phyloP scores from a whole-genome alignment of 2,113 vertebrate genomes.

The Notechis scutatus region DNA sequence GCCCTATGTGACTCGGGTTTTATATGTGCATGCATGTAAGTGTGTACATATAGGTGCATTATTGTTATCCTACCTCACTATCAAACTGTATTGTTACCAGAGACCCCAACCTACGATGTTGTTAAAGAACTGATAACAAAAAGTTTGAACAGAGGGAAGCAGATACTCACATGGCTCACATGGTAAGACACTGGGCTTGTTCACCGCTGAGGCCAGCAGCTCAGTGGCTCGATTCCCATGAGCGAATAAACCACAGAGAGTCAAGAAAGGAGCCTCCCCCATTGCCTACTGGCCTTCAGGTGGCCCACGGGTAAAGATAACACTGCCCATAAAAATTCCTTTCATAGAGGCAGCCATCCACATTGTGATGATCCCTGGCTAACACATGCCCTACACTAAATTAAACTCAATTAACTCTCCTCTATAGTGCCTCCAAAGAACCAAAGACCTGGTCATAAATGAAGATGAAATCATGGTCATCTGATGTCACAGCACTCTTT shows the following conservation, averaged over 20 bases:
- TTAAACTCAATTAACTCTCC: not conserved
- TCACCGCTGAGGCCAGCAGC: too few relatives aligned
- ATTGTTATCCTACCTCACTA: not conserved
- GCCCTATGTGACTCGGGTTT: not conserved
- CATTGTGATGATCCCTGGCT: too few relatives aligned
- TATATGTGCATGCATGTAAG: not conserved
- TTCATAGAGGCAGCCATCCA: too few relatives aligned
- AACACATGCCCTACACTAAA: too few relatives aligned
- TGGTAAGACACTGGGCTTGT: too few relatives aligned
- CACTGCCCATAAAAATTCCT: too few relatives aligned
- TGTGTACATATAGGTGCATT: not conserved
- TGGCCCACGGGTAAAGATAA: too few relatives aligned
- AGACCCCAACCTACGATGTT: not conserved
- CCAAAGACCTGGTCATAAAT: not conserved
- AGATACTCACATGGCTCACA: not conserved
- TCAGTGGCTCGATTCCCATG: too few relatives aligned
- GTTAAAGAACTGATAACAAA: not conserved
- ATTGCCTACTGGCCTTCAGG: too few relatives aligned
- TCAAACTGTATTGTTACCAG: not conserved
- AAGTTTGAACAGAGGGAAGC: not conserved
- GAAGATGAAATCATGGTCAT: not conserved
- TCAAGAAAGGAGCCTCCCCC: too few relatives aligned
- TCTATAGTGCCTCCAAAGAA: not conserved
- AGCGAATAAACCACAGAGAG: too few relatives aligned
- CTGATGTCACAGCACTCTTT: not conserved